phyloP scores from a whole-genome alignment of 2,888 invertebrate species.

The Drosophila neoperkinsi region DNA sequence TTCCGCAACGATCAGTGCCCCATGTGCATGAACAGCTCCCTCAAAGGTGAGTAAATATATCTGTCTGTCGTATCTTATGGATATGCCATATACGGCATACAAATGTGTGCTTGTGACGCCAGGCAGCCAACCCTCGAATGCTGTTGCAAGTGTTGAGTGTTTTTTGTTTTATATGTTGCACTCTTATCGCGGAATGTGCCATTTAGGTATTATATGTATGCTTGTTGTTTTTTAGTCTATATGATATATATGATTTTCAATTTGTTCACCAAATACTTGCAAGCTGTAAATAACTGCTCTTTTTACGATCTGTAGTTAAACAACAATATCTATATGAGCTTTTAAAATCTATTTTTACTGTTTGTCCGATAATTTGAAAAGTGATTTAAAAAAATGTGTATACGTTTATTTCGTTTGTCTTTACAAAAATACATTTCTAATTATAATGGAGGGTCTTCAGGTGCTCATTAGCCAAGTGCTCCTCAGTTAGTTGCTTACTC shows the following conservation, averaged over 20 bases:
- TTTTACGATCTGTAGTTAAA: not conserved
- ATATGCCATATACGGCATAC: slow-evolving; percentile 57
- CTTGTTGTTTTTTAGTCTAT: slow-evolving; percentile 11
- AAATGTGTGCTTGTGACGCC: slow-evolving; percentile 50
- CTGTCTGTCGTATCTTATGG: slow-evolving; percentile 52
- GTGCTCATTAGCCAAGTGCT: slow-evolving; percentile 21
- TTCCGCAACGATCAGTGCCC: slow-evolving; percentile 97
- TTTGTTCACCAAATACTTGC: slow-evolving; percentile 39
- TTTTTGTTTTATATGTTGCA: slow-evolving; percentile 33
- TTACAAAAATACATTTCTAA: slow-evolving; percentile 1
- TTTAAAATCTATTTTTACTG: not conserved
- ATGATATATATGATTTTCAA: slow-evolving; percentile 23
- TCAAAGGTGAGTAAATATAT: slow-evolving; percentile 79
- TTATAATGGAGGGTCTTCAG: not conserved
- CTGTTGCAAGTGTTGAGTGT: slow-evolving; percentile 48
- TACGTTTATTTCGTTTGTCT: not conserved
- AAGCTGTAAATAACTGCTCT: slow-evolving; percentile 24
- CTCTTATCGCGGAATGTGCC: slow-evolving; percentile 54
- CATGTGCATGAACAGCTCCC: slow-evolving; percentile 88
- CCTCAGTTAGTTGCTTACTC: slow-evolving; percentile 25
- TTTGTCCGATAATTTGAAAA: not conserved
- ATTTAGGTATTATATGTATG: slow-evolving; percentile 34
- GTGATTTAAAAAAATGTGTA: not conserved
- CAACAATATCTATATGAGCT: not conserved
- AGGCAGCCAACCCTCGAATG: slow-evolving; percentile 35